Percentiles rank a stretch among this genome's conserved stretches.
phyloP scores from a whole-genome alignment of 2,888 invertebrate species.

The Encarsia formosa region DNA sequence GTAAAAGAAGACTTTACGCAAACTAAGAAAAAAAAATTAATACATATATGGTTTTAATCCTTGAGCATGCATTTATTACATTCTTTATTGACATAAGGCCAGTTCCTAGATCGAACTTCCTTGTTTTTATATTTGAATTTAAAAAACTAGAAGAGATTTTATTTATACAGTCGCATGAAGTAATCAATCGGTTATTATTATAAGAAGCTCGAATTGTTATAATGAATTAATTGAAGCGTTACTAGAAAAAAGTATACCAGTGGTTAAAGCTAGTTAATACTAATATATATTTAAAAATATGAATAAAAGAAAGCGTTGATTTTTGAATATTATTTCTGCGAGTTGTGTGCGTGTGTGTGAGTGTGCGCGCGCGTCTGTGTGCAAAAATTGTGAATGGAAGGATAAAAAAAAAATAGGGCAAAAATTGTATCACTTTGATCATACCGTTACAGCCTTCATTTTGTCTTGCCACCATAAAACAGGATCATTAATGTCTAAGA shows the following conservation, averaged over 20 bases:
- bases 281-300: constrained; percentile 6
- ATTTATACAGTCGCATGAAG: constrained; percentile 30
- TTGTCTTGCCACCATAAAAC: constrained; percentile 45
- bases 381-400: neutral
- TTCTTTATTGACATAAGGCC: constrained; percentile 19
- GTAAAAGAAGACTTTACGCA: too few relatives aligned
- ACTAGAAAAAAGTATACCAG: constrained; percentile 31
- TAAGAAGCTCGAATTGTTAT: constrained; percentile 22
- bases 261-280: constrained; percentile 37
- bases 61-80: constrained; percentile 25
- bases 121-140: neutral
- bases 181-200: constrained; percentile 36
- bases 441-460: constrained; percentile 30
- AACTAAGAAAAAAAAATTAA: too few relatives aligned
- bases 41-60: too few relatives aligned
- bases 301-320: constrained; percentile 22
- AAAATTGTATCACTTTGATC: constrained; percentile 14
- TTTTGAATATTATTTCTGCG: constrained; percentile 24
- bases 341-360: constrained; percentile 14
- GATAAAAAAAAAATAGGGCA: neutral
- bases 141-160: constrained; percentile 31
- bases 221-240: constrained; percentile 22
- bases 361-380: neutral
- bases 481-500: constrained; percentile 8
- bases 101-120: constrained; percentile 16